Evolutionary conservation across 2,888 invertebrate species (phyloP).

Genomic region (Scelioninae gen. 1): DNA sequence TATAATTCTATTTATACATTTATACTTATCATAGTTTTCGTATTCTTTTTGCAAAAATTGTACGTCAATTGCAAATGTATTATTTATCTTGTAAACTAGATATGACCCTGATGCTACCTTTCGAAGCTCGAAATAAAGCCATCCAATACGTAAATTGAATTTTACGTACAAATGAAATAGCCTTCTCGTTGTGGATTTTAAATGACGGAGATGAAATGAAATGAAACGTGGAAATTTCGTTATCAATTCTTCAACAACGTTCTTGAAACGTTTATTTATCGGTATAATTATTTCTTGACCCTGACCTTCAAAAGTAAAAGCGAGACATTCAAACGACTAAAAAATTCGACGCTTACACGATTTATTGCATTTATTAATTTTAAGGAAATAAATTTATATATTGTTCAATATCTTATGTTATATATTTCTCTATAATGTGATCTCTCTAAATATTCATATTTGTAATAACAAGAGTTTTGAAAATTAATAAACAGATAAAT

Average conservation of each 20-base stretch:
- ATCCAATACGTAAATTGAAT: conserved; percentile 34
- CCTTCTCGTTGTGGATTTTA: conserved; percentile 38
- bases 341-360: conserved; percentile 8
- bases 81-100: neutral
- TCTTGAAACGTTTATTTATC: conserved; percentile 2
- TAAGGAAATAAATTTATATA: neutral
- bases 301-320: conserved; percentile 27
- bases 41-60: no score
- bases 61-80: neutral
- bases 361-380: neutral
- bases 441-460: no score
- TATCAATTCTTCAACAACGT: conserved; percentile 31
- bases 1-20: no score
- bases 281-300: conserved; percentile 30
- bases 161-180: conserved; percentile 41
- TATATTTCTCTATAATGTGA: no score
- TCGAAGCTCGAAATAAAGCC: conserved; percentile 9
- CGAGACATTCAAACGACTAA: neutral
- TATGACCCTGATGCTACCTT: conserved; percentile 7
- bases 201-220: conserved; percentile 33
- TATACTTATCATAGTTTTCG: no score
- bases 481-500: no score
- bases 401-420: no score
- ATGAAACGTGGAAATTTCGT: conserved; percentile 46
- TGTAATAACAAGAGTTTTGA: no score